These are phyloP conservation scores for Hydropsyche betteni DNA, from an alignment of 2,888 invertebrate genomes.

Conservation along the genomic window DNA sequence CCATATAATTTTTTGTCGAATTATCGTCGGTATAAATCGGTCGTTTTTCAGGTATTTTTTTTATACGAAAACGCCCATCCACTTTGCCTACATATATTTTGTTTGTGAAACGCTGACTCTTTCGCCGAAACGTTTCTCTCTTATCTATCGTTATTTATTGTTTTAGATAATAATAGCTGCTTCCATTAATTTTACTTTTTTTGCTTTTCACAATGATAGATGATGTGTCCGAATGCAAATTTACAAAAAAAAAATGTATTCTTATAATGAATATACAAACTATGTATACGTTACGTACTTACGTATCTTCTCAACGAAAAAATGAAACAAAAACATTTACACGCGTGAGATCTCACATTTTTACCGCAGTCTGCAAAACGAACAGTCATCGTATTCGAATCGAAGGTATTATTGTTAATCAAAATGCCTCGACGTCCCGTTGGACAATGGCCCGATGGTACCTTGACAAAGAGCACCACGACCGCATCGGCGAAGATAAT, in stretches of 20 bases:
- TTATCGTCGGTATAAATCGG: background rate
- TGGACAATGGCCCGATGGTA: background rate
- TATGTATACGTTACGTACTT: too few relatives aligned
- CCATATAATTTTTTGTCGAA: background rate
- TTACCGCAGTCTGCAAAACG: slow-evolving; percentile 11
- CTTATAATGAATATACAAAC: too few relatives aligned
- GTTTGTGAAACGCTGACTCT: slow-evolving; percentile 3
- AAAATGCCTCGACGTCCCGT: slow-evolving; percentile 19
- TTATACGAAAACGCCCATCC: too few relatives aligned
- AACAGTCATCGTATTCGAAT: slow-evolving; percentile 22
- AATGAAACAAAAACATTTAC: background rate
- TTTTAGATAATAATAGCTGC: slow-evolving; percentile 15
- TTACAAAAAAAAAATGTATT: background rate
- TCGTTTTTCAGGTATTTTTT: background rate
- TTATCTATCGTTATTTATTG: slow-evolving; percentile 27
- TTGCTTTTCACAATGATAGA: slow-evolving; percentile 17
- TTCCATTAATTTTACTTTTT: slow-evolving; percentile 23
- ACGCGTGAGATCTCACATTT: background rate
- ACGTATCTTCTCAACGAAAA: background rate
- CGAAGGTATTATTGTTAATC: slow-evolving; percentile 27
- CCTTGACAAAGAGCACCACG: slow-evolving; percentile 11
- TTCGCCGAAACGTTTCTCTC: slow-evolving; percentile 8
- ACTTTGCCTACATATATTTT: background rate
- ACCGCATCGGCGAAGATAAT: slow-evolving; percentile 12
- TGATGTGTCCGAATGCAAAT: slow-evolving; percentile 14